phyloP scores from a whole-genome alignment of 2,797 vertebrate species.

The Lagorchestes hirsutus region DNA sequence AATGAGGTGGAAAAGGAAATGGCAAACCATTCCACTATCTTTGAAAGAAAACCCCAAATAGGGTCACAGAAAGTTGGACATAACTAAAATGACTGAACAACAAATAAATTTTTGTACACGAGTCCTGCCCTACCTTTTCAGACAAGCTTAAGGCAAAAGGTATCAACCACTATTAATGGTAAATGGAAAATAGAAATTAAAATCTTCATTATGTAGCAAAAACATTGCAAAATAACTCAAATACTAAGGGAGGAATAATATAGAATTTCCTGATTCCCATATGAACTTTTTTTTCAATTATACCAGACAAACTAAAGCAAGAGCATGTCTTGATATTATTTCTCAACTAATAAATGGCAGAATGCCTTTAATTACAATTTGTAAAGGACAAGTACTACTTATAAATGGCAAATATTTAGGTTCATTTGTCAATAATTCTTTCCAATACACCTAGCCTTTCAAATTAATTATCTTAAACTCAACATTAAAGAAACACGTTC shows the following conservation, averaged over 20 bases:
- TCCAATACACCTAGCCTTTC: background rate
- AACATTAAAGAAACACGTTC: background rate
- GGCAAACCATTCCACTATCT: background rate
- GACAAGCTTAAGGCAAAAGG: background rate
- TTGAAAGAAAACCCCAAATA: background rate
- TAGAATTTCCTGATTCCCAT: background rate
- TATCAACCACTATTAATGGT: background rate
- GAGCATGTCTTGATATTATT: background rate
- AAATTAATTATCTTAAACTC: background rate
- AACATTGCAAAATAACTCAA: background rate
- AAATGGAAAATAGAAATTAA: background rate
- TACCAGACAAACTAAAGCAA: background rate
- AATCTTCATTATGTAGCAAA: background rate
- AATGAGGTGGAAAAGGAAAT: background rate
- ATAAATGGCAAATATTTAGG: background rate
- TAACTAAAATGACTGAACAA: background rate
- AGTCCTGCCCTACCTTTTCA: background rate
- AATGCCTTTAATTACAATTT: conserved; percentile 12
- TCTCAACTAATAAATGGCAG: conserved; percentile 15
- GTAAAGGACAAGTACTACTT: background rate
- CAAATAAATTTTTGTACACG: background rate
- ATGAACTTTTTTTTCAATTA: conserved; percentile 2
- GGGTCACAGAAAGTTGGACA: background rate
- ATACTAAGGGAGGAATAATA: background rate
- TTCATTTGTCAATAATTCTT: background rate